phyloP scores from a whole-genome alignment of 2,797 vertebrate genomes.

The Cryptoprocta ferox region DNA sequence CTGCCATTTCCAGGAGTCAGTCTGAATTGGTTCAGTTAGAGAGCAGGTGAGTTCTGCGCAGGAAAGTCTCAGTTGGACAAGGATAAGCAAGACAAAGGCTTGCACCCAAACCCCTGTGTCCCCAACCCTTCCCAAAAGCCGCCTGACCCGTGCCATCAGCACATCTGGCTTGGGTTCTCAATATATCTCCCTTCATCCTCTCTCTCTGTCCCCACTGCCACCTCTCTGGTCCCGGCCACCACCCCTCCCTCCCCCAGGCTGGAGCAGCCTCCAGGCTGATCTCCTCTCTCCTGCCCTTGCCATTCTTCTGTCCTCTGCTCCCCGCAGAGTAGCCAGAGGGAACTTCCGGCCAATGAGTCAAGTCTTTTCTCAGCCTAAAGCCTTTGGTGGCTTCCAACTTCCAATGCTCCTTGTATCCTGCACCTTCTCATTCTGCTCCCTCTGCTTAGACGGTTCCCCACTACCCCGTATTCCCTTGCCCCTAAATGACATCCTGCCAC shows the following conservation, averaged over 20 bases:
- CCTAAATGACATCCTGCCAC: neutral
- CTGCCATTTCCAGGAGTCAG: neutral
- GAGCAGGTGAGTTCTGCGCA: neutral
- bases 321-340: neutral
- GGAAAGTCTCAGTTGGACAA: neutral
- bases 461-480: neutral
- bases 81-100: neutral
- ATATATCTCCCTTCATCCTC: neutral
- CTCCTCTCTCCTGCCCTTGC: neutral
- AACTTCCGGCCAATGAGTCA: too few species aligned
- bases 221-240: neutral
- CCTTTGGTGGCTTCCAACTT: neutral
- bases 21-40: neutral
- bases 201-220: neutral
- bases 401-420: neutral
- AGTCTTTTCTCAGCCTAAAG: neutral
- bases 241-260: rapidly evolving
- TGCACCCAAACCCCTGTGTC: neutral
- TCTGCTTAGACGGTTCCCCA: neutral
- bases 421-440: too few species aligned
- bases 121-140: neutral
- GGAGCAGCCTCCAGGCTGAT: neutral
- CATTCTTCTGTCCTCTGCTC: neutral
- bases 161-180: neutral
- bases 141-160: neutral